Conservation (phyloP, 2,888 invertebrate genomes). For the Agonum fuliginosum region DNA sequence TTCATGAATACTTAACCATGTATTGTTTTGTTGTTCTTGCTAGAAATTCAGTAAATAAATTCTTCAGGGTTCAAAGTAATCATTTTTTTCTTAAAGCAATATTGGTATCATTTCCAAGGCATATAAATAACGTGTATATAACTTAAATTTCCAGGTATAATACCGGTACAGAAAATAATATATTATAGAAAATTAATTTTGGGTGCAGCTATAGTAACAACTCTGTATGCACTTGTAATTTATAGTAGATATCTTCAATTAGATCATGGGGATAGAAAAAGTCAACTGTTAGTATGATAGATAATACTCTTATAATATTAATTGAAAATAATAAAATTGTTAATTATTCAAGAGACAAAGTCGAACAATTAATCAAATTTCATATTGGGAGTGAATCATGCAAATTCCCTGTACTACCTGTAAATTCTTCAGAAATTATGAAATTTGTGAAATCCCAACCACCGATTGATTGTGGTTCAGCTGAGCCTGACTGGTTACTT, state of each 20-base stretch:
- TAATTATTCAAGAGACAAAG: slow-evolving; percentile 70
- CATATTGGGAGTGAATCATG: slow-evolving; percentile 75
- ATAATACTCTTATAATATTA: neutral
- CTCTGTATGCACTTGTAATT: slow-evolving; percentile 42
- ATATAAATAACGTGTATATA: no score
- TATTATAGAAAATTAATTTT: slow-evolving; percentile 36
- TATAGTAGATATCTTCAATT: slow-evolving; percentile 59
- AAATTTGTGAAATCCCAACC: slow-evolving; percentile 80
- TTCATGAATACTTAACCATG: no score
- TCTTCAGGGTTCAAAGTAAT: no score
- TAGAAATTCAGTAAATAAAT: no score
- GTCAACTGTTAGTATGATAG: slow-evolving; percentile 67
- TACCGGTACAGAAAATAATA: slow-evolving; percentile 40
- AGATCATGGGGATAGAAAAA: slow-evolving; percentile 66
- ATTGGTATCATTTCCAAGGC: no score
- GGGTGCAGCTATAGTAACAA: slow-evolving; percentile 19
- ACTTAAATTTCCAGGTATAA: no score
- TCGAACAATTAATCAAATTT: slow-evolving; percentile 73
- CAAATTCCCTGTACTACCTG: slow-evolving; percentile 79
- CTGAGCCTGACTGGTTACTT: slow-evolving; percentile 84
- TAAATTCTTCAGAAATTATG: slow-evolving; percentile 83
- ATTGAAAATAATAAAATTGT: neutral
- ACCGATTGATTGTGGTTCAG: slow-evolving; percentile 79
- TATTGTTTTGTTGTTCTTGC: no score
- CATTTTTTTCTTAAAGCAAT: no score